These are phyloP conservation scores for Tylochromis polylepis DNA, from an alignment of 2,113 vertebrate species.

Conservation along the genomic window DNA sequence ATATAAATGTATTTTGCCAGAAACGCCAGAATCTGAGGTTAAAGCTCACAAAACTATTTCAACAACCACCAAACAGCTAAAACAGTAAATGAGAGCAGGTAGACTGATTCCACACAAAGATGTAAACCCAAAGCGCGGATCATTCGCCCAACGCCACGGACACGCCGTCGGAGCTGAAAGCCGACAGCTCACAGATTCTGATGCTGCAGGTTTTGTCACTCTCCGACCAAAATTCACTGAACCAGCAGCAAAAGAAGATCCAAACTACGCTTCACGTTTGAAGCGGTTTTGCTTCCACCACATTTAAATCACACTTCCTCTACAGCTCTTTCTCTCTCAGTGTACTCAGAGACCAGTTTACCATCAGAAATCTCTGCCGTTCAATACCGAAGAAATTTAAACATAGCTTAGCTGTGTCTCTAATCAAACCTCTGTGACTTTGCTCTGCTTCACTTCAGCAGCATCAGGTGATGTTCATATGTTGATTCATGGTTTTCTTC, in stretches of 20 bases:
- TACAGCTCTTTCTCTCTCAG: neutral
- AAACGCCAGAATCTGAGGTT: neutral
- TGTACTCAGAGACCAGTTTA: neutral
- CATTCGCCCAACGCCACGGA: too few species aligned
- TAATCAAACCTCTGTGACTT: neutral
- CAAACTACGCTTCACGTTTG: neutral
- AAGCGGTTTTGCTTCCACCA: neutral
- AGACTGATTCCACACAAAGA: neutral
- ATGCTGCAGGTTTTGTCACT: neutral
- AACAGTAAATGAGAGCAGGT: neutral
- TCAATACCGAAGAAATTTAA: neutral
- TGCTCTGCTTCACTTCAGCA: neutral
- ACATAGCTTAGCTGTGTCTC: neutral
- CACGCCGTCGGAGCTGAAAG: neutral
- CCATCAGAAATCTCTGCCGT: neutral
- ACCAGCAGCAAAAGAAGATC: neutral
- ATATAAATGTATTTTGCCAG: neutral
- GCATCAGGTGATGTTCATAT: neutral
- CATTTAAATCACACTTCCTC: neutral
- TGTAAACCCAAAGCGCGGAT: rapidly evolving
- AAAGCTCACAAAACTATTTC: neutral
- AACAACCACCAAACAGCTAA: neutral
- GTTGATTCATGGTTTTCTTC: neutral
- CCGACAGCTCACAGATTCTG: neutral
- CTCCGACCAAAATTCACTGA: neutral